These are phyloP conservation scores for Xanthia togata DNA, from an alignment of 2,888 invertebrate species.

Conservation along the genomic window DNA sequence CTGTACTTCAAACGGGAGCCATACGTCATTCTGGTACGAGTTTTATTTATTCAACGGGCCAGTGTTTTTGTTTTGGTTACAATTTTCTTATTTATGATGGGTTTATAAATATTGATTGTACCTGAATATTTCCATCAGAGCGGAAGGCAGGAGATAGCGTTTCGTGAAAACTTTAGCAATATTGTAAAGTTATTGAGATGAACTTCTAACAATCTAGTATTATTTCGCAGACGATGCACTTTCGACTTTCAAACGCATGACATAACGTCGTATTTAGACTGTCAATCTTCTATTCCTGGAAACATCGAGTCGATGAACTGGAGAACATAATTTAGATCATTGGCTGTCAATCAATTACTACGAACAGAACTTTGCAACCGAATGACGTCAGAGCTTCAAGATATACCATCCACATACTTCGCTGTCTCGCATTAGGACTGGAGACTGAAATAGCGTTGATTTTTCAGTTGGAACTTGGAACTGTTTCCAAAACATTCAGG, in stretches of 20 bases:
- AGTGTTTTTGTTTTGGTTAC: constrained; percentile 48
- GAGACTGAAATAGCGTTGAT: constrained; percentile 40
- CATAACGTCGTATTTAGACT: constrained; percentile 5
- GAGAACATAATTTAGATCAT: constrained; percentile 40
- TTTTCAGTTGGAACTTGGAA: constrained; percentile 18
- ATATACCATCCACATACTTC: constrained; percentile 31
- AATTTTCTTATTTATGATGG: constrained; percentile 41
- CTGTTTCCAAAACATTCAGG: constrained; percentile 16
- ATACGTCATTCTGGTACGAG: constrained; percentile 41
- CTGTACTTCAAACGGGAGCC: constrained; percentile 43
- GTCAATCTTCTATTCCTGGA: constrained; percentile 9
- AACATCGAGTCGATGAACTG: constrained; percentile 52
- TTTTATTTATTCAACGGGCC: constrained; percentile 57
- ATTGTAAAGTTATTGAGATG: neutral
- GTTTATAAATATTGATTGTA: constrained; percentile 16
- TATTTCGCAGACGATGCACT: neutral
- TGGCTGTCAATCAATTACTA: constrained; percentile 51
- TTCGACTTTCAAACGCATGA: neutral
- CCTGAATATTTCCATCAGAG: constrained; percentile 28
- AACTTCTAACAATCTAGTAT: constrained; percentile 7
- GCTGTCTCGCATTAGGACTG: constrained; percentile 12
- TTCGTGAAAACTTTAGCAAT: neutral
- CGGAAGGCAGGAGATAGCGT: neutral
- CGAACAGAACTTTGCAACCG: constrained; percentile 29
- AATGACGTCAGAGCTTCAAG: constrained; percentile 48